Conservation (phyloP, 2,888 invertebrate genomes). For the Dicyrtoma fusca region DNA sequence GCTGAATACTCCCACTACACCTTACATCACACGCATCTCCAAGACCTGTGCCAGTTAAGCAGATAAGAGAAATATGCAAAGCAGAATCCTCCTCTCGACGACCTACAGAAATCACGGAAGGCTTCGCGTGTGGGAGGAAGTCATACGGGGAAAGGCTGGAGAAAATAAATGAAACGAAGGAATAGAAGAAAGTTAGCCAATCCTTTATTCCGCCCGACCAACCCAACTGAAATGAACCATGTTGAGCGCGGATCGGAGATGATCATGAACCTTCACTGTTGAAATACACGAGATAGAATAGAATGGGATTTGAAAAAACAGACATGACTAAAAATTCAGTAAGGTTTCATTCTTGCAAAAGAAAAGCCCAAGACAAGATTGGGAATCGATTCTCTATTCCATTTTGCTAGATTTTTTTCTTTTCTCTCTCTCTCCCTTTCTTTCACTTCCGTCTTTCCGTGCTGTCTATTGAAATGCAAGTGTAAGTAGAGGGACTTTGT, state of each 20-base stretch:
- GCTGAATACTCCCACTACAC: not conserved
- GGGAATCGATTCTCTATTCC: constrained; percentile 39
- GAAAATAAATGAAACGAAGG: constrained; percentile 21
- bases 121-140: constrained; percentile 3
- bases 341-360: constrained; percentile 17
- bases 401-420: constrained; percentile 29
- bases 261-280: constrained; percentile 15
- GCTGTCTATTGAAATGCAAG: constrained; percentile 24
- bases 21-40: not conserved
- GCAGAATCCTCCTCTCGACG: not conserved
- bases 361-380: constrained; percentile 29
- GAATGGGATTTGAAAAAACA: constrained; percentile 11
- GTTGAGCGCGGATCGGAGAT: constrained; percentile 29
- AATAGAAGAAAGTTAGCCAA: constrained; percentile 23
- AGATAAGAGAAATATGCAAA: not conserved
- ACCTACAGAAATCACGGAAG: constrained; percentile 8
- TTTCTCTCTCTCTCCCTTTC: not conserved
- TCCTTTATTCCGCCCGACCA: constrained; percentile 25
- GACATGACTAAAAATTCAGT: constrained; percentile 29
- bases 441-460: not conserved
- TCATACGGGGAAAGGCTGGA: constrained; percentile 5
- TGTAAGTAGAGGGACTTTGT: constrained; percentile 20
- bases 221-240: constrained; percentile 20
- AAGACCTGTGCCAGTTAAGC: not conserved
- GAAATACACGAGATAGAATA: constrained; percentile 4